Evolutionary conservation across 2,888 invertebrate genomes (phyloP), one percentile per base, ranked within the genome.

Genomic region (Andrena dorsata): DNA sequence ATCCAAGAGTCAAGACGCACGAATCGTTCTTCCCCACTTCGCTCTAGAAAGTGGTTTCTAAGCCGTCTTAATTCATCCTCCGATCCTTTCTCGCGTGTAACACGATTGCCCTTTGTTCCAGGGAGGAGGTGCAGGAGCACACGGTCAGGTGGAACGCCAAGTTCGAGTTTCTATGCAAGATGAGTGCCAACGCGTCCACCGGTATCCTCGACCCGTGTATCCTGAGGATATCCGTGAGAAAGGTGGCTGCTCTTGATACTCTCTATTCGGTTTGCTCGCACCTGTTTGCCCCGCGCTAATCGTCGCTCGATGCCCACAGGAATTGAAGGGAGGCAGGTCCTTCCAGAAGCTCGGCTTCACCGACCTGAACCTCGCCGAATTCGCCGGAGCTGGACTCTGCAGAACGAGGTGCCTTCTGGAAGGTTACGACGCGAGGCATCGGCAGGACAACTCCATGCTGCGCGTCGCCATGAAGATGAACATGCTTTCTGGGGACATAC

Each of bases 341-440:
- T 98, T 97, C 95, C 98, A 98, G 95, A 99, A 99, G 95, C 96
- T 99, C 91, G 99, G 99, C 89, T 99, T 98, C 95, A 98, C 98
- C 90, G 99, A 99, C 95, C 95, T 99, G 92, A 99, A 99, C 95
- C 96, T 99, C 93, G 98, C 99, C 79, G 98, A 99, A 95, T 98
- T 98, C 94, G 99, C 99, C 75, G 99, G 98, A 85, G 97, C 98
- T 56, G 99, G 99, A 56, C 95, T 97, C 91, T 97, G 97, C 79
- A 96, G 97, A 90, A 96, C 98, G 86, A 97, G 98, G 90, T 99
- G 98, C 94, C 96, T 99, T 85, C 95, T 99, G 83, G 99, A 99
- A 95, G 99, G 99, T 23, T 99, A 99, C 95, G 98, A 98, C 94
- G 96, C 97, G 85, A 96, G 97, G 86, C 97, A 98, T 92, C 95